These are phyloP conservation scores for Chaetogeoica ovagalla DNA, from an alignment of 2,888 invertebrate species.

Conservation along the genomic window DNA sequence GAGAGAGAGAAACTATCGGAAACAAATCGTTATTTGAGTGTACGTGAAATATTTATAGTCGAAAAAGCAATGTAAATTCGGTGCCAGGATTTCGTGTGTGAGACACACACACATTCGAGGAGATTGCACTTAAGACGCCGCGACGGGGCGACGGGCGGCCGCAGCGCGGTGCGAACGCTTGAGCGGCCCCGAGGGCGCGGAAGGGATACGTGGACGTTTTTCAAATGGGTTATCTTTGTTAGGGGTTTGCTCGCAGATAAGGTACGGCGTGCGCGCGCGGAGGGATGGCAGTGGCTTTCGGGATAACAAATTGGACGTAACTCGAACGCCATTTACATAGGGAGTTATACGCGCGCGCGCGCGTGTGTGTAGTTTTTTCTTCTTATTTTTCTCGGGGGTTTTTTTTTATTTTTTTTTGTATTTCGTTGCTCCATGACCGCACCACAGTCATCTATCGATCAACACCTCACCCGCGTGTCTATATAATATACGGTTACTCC, in stretches of 20 bases:
- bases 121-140: constrained; percentile 49
- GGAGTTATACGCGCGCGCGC: constrained; percentile 39
- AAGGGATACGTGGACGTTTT: constrained; percentile 54
- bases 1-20: constrained; percentile 10
- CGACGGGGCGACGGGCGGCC: background rate
- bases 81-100: constrained; percentile 36
- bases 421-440: constrained; percentile 35
- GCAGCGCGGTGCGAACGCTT: background rate
- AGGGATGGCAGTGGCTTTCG: constrained; percentile 42
- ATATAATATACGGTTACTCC: background rate
- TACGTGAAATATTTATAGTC: constrained; percentile 45
- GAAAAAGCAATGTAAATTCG: constrained; percentile 47
- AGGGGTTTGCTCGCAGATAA: constrained; percentile 50
- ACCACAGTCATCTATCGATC: constrained; percentile 40
- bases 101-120: constrained; percentile 38
- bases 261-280: background rate
- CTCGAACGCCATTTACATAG: constrained; percentile 55
- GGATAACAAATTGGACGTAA: constrained; percentile 55
- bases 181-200: constrained; percentile 10
- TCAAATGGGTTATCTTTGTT: constrained; percentile 55
- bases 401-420: background rate
- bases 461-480: constrained; percentile 15
- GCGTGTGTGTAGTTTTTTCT: constrained; percentile 44
- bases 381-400: constrained; percentile 12
- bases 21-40: constrained; percentile 34